A percentile compares a stretch with the other conserved stretches of the same genome.
These are phyloP conservation scores for Ruditapes philippinarum DNA, from an alignment of 1,140 invertebrate genomes.

Conservation along the genomic window DNA sequence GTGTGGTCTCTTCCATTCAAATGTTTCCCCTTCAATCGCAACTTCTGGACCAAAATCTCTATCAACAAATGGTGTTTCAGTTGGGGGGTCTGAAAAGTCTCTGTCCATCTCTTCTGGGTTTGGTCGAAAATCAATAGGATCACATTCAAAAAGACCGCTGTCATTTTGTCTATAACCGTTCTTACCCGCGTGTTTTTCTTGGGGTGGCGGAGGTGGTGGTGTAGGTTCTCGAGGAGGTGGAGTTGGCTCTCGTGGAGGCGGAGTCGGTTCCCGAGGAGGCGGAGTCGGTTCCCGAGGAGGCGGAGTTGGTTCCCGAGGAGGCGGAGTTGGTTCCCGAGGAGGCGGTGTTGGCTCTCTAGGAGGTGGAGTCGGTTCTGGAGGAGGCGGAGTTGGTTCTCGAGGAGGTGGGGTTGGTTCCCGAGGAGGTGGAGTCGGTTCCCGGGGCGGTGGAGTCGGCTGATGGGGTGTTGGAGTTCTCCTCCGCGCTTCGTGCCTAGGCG, in stretches of 20 bases:
- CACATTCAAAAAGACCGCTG: slow-evolving; percentile 14
- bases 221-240: slow-evolving; percentile 14
- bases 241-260: slow-evolving; percentile 36
- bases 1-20: slow-evolving; percentile 56
- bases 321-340: slow-evolving; percentile 28
- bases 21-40: slow-evolving; percentile 50
- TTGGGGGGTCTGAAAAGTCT: slow-evolving; percentile 15
- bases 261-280: neutral
- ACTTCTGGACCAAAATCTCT: slow-evolving; percentile 18
- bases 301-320: slow-evolving; percentile 48
- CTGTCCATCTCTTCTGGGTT: slow-evolving; percentile 38
- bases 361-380: slow-evolving; percentile 43
- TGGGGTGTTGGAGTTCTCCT: no score
- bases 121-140: slow-evolving; percentile 21
- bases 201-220: neutral
- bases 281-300: slow-evolving; percentile 49
- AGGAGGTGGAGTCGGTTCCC: slow-evolving; percentile 31
- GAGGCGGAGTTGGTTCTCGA: slow-evolving; percentile 53
- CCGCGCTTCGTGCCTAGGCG: neutral
- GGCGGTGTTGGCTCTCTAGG: slow-evolving; percentile 29
- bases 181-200: neutral
- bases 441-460: slow-evolving; percentile 3
- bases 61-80: slow-evolving; percentile 30
- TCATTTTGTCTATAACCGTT: slow-evolving; percentile 18
- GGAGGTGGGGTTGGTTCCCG: slow-evolving; percentile 55